phyloP scores from a whole-genome alignment of 2,888 invertebrate genomes.

The Lasioglossum oenotherae region DNA sequence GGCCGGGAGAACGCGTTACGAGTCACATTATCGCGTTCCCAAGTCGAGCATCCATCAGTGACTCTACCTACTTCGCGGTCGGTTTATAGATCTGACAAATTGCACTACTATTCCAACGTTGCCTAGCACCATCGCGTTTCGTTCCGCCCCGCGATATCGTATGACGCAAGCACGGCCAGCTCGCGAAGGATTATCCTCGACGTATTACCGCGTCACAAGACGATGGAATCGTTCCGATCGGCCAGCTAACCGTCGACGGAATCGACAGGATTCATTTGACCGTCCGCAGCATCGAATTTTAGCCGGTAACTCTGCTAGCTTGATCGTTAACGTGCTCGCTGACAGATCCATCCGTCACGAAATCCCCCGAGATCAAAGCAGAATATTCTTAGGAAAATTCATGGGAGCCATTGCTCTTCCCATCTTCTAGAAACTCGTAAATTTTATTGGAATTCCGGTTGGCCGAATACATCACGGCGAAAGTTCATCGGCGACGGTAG shows the following conservation, averaged over 20 bases:
- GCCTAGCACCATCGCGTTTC: constrained; percentile 16
- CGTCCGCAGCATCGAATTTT: neutral
- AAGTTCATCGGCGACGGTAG: neutral
- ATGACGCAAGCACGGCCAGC: neutral
- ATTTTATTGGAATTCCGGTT: neutral
- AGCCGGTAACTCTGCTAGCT: neutral
- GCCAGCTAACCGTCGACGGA: constrained; percentile 15
- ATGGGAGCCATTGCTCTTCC: neutral
- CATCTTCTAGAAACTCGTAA: neutral
- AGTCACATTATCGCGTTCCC: constrained; percentile 58
- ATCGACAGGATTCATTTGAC: constrained; percentile 40
- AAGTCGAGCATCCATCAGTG: constrained; percentile 63
- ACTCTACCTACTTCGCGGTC: constrained; percentile 62
- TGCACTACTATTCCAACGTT: constrained; percentile 49
- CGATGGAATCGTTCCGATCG: constrained; percentile 48
- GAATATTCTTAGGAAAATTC: neutral
- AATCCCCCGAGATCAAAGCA: neutral
- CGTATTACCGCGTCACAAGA: constrained; percentile 64
- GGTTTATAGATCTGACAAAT: constrained; percentile 71
- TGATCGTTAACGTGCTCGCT: neutral
- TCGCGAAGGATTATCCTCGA: constrained; percentile 61
- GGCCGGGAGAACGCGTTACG: constrained; percentile 58
- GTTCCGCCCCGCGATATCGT: constrained; percentile 28
- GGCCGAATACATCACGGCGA: neutral
- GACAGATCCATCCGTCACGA: neutral